Conservation (phyloP, 2,888 invertebrate species). For the Periphyllus acericola region DNA sequence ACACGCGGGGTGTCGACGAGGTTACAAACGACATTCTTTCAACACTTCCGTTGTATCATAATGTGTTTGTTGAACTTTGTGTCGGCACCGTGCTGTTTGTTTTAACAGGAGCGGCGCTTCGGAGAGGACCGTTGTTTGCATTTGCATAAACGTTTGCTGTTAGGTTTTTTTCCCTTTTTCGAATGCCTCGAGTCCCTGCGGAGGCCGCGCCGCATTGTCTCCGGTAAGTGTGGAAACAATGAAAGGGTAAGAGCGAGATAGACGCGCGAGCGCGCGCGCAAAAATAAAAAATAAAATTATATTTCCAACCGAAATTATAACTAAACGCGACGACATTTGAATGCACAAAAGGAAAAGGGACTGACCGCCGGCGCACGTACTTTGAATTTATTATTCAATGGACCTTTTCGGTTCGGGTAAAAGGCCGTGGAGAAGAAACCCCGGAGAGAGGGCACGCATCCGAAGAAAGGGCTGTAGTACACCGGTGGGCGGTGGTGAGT, state of each 20-base stretch:
- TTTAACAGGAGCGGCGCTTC: conserved; percentile 40
- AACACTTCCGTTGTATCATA: background rate
- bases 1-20: no score
- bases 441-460: background rate
- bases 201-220: conserved; percentile 44
- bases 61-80: conserved; percentile 28
- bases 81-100: conserved; percentile 33
- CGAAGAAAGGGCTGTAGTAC: conserved; percentile 41
- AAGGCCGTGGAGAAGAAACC: conserved; percentile 33
- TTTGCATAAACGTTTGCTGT: conserved; percentile 54
- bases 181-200: conserved; percentile 11
- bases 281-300: conserved; percentile 41
- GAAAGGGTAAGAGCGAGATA: conserved; percentile 51
- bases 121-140: conserved; percentile 37
- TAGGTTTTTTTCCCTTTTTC: conserved; percentile 25
- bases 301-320: conserved; percentile 60
- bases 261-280: background rate
- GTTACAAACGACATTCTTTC: background rate
- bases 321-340: conserved; percentile 62
- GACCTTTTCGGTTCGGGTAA: conserved; percentile 48
- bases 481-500: background rate
- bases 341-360: conserved; percentile 61
- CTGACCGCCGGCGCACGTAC: conserved; percentile 60
- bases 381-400: conserved; percentile 61
- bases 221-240: conserved; percentile 60